Percentiles rank a stretch among this genome's conserved stretches.
These are phyloP conservation scores for Holothuria leucospilota DNA, from an alignment of 53 echinoderm and acorn worm genomes.

Conservation along the genomic window DNA sequence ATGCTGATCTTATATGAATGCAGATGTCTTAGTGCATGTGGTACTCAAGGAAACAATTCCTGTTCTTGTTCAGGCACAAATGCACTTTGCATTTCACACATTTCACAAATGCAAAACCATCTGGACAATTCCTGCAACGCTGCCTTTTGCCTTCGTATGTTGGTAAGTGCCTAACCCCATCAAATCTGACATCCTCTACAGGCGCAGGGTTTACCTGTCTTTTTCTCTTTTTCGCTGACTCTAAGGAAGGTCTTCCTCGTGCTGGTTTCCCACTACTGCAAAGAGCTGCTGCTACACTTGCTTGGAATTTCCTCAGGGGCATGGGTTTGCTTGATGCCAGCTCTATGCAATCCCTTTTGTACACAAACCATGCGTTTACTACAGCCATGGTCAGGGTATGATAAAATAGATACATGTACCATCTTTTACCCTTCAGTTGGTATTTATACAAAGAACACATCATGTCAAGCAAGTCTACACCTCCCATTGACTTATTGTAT, in stretches of 20 bases:
- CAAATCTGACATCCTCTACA: background rate
- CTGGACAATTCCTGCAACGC: conserved; percentile 1
- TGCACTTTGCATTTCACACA: too few species aligned
- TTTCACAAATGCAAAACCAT: background rate
- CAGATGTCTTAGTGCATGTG: too few species aligned
- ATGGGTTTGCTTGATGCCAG: background rate
- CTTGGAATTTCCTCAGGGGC: conserved; percentile 2
- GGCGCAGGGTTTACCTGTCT: too few species aligned
- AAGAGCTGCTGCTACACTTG: too few species aligned
- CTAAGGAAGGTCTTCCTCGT: too few species aligned
- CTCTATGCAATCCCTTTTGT: conserved; percentile 35
- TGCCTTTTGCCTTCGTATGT: conserved; percentile 15
- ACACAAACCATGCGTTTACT: conserved; percentile 56
- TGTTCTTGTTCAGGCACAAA: too few species aligned
- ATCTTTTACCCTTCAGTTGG: conserved; percentile 45
- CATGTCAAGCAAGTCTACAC: conserved; percentile 39
- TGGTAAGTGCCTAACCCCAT: background rate
- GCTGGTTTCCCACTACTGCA: too few species aligned
- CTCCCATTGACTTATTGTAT: conserved; percentile 10
- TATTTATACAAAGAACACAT: conserved; percentile 57
- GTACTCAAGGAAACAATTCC: too few species aligned
- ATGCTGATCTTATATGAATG: too few species aligned
- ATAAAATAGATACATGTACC: conserved; percentile 61
- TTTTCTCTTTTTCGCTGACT: background rate
- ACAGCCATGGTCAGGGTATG: conserved; percentile 54